Percentiles rank a stretch among this genome's conserved stretches.
These are phyloP conservation scores for Motacilla alba DNA, from an alignment of 2,113 vertebrate genomes.

Conservation along the genomic window DNA sequence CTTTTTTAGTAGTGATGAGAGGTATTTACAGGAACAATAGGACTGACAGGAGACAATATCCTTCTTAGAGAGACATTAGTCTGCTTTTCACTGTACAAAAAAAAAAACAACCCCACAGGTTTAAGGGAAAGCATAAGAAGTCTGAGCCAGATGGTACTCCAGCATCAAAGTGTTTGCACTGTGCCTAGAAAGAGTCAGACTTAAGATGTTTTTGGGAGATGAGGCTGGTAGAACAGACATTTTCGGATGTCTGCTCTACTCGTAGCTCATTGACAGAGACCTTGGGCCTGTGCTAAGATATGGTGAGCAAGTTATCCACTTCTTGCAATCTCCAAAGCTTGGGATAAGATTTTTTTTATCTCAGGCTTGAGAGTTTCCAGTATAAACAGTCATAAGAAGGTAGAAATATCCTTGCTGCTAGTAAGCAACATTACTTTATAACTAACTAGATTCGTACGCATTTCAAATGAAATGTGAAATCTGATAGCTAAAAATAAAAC, in stretches of 20 bases:
- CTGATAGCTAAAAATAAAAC: not conserved
- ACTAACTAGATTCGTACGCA: not conserved
- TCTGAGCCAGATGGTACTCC: not conserved
- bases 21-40: not conserved
- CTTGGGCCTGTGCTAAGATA: not conserved
- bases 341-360: not conserved
- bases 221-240: not conserved
- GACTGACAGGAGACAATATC: not conserved
- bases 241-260: not conserved
- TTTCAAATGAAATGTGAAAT: constrained; percentile 8
- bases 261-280: not conserved
- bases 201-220: not conserved
- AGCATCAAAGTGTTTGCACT: not conserved
- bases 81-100: not conserved
- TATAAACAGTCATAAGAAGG: not conserved
- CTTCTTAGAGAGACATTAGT: not conserved
- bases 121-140: not conserved
- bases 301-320: not conserved
- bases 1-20: not conserved
- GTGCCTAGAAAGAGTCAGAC: not conserved
- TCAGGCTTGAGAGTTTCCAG: not conserved
- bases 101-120: not conserved
- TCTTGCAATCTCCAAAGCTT: not conserved
- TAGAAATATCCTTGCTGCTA: not conserved
- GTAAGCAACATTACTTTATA: not conserved